Percentiles rank a stretch among this genome's conserved stretches.
These are phyloP conservation scores for Drosophila mulleri DNA, from an alignment of 2,888 invertebrate genomes.

Conservation along the genomic window DNA sequence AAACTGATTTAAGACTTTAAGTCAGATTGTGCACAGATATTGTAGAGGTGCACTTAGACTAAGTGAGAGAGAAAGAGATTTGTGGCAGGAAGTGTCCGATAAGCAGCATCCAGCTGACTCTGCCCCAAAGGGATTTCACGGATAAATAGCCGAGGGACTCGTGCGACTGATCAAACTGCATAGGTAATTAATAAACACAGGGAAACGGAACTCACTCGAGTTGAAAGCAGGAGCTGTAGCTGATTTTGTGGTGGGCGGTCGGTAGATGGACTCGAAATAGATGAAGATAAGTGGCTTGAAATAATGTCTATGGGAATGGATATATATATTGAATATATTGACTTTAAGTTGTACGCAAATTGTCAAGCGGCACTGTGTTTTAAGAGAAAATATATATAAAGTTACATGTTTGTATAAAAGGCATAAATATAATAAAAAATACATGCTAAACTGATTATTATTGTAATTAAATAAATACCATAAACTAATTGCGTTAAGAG, in stretches of 20 bases:
- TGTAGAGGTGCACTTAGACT: conserved; percentile 49
- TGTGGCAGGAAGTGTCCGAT: conserved; percentile 71
- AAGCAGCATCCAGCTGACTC: conserved; percentile 39
- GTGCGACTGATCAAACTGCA: conserved; percentile 37
- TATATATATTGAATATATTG: no score
- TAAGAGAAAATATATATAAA: no score
- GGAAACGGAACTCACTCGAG: neutral
- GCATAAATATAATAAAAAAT: no score
- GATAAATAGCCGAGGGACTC: conserved; percentile 18
- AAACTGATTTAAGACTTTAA: conserved; percentile 67
- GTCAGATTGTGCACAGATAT: conserved; percentile 41
- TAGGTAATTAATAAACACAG: conserved; percentile 35
- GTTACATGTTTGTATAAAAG: no score
- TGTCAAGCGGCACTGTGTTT: no score
- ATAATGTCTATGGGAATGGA: neutral
- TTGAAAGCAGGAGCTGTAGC: conserved; percentile 1
- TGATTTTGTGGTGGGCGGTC: conserved; percentile 6
- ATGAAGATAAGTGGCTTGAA: conserved; percentile 2
- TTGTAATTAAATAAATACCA: no score
- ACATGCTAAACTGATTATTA: no score
- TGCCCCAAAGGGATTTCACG: conserved; percentile 18
- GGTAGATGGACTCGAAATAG: conserved; percentile 17
- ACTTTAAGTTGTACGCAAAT: no score
- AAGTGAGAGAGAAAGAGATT: conserved; percentile 55
- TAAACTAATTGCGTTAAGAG: no score